Evolutionary conservation across 1,140 invertebrate species (phyloP).

Genomic region (Drosophila bipectinata): DNA sequence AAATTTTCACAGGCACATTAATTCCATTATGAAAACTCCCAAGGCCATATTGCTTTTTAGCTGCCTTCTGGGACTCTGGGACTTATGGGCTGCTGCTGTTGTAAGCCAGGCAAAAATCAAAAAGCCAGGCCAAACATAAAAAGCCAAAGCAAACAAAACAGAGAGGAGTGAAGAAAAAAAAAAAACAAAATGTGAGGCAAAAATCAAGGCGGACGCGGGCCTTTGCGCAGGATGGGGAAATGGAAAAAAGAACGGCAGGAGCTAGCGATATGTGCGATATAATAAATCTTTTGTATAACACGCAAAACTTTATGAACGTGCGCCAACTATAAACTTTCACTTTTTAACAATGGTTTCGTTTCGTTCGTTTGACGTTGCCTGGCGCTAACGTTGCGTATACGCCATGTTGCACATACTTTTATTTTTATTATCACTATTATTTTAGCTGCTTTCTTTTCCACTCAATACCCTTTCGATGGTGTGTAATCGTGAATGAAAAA

Average conservation of each 20-base stretch:
- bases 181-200: constrained; percentile 13
- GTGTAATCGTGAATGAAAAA: constrained; percentile 19
- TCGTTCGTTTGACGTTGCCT: constrained; percentile 35
- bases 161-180: neutral
- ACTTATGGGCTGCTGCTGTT: constrained; percentile 14
- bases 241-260: constrained; percentile 55
- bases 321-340: constrained; percentile 77
- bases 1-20: constrained; percentile 71
- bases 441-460: constrained; percentile 32
- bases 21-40: constrained; percentile 69
- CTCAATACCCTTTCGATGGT: constrained; percentile 5
- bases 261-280: constrained; percentile 75
- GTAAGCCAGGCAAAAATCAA: constrained; percentile 50
- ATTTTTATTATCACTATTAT: constrained; percentile 68
- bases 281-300: constrained; percentile 79
- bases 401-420: constrained; percentile 61
- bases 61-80: constrained; percentile 8
- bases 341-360: constrained; percentile 53
- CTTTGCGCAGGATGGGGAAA: constrained; percentile 33
- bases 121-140: constrained; percentile 58
- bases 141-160: constrained; percentile 63
- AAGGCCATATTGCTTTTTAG: constrained; percentile 64
- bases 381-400: constrained; percentile 56
- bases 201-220: constrained; percentile 14
- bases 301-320: constrained; percentile 78